These are phyloP conservation scores for Idaea biselata DNA, from an alignment of 2,888 invertebrate genomes.

Conservation along the genomic window DNA sequence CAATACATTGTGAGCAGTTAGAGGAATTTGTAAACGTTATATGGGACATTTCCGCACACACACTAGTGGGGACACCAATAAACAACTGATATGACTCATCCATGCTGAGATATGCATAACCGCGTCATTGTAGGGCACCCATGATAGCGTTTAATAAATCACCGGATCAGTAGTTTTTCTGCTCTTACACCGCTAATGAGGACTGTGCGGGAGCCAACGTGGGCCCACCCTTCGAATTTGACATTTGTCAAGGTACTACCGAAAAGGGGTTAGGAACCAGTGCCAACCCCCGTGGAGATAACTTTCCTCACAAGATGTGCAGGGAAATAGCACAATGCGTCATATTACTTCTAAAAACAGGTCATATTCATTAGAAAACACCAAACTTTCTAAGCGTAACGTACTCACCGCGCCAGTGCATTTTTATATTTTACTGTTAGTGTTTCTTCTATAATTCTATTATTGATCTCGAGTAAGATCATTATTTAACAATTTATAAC, in stretches of 20 bases:
- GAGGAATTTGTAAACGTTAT: conserved; percentile 65
- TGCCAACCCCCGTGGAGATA: conserved; percentile 43
- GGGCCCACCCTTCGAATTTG: conserved; percentile 76
- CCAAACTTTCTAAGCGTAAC: conserved; percentile 78
- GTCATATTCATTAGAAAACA: conserved; percentile 58
- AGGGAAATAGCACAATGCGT: conserved; percentile 28
- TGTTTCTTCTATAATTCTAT: conserved; percentile 99
- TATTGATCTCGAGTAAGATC: conserved; percentile 99
- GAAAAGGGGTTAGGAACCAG: conserved; percentile 65
- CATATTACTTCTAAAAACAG: conserved; percentile 45
- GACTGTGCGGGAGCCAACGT: conserved; percentile 62
- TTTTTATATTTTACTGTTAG: conserved; percentile 97
- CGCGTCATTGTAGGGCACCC: conserved; percentile 53
- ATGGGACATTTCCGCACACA: conserved; percentile 68
- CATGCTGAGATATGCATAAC: conserved; percentile 65
- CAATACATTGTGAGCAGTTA: conserved; percentile 57
- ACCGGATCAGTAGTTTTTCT: conserved; percentile 28
- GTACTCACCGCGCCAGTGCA: conserved; percentile 96
- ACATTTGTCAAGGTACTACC: conserved; percentile 71
- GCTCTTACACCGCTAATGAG: conserved; percentile 31
- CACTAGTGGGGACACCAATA: conserved; percentile 54
- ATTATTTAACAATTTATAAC: conserved; percentile 83
- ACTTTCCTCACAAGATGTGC: conserved; percentile 30
- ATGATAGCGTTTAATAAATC: conserved; percentile 42
- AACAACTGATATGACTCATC: conserved; percentile 71